phyloP scores from a whole-genome alignment of 2,888 invertebrate genomes.

The Caprella mutica region DNA sequence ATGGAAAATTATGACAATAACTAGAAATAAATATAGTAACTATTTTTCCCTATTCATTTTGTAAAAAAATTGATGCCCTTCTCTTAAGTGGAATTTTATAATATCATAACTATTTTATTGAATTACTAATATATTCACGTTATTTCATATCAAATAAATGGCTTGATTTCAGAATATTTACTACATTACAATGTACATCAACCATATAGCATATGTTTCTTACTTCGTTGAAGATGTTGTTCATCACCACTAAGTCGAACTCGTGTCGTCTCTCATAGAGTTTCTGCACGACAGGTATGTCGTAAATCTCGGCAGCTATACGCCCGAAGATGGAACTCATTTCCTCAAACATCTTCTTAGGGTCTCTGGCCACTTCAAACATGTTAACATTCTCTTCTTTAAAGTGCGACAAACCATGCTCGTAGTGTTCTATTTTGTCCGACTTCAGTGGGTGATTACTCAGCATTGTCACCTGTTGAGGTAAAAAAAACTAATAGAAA shows the following conservation, averaged over 20 bases:
- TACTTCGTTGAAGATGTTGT: slow-evolving; percentile 23
- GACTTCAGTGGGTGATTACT: not conserved
- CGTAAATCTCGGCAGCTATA: slow-evolving; percentile 18
- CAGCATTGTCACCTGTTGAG: slow-evolving; percentile 15
- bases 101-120: too few species aligned
- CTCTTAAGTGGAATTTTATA: too few species aligned
- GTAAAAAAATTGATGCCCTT: too few species aligned
- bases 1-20: too few species aligned
- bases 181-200: too few species aligned
- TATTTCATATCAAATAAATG: too few species aligned
- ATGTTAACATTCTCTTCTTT: slow-evolving; percentile 8
- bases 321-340: not conserved
- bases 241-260: slow-evolving; percentile 20
- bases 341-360: not conserved
- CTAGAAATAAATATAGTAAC: too few species aligned
- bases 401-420: slow-evolving; percentile 11
- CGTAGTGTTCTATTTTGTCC: slow-evolving; percentile 16
- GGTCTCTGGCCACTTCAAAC: slow-evolving; percentile 10
- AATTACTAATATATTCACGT: too few species aligned
- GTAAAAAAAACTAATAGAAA: not conserved
- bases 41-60: too few species aligned
- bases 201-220: too few species aligned
- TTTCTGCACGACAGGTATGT: slow-evolving; percentile 12
- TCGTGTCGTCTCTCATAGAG: slow-evolving; percentile 20
- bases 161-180: too few species aligned